Base-by-base conservation (phyloP, 2,888 invertebrate genomes). In the Drosophila diplacantha region DNA sequence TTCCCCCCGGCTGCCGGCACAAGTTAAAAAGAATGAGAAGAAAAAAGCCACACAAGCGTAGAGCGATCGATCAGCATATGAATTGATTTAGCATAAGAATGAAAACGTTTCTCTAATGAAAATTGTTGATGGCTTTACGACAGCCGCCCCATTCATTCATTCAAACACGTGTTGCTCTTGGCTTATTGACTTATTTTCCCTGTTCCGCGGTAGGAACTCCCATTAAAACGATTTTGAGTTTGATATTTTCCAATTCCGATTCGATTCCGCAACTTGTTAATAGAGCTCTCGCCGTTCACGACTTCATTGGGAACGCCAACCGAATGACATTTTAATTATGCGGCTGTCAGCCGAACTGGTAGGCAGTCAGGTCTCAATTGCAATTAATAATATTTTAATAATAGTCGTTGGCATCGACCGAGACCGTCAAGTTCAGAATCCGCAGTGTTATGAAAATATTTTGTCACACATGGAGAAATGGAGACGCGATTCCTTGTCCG, bases 321-420 rank as follows among this genome's bases (percentile, higher is more conserved):
- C 41, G 71, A 69, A 76, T 81, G 81, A 81, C 81, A 81, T 83
- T 78, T 81, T 83, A 81, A 83, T 81, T 81, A 83, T 82, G 83
- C 72, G 79, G 60, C 81, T 81, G 81, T 81, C 83, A 81, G 18
- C 58, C 41, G 11, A 64, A 38, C 55, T 24, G 66, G 37, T 46
- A 31, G 44, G 44, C 52, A 59, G 52, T 44, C 65, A 65, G 66
- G 61, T 67, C 67, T 78, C 79, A 74, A 71, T 81, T 79, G 79
- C 69, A 79, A 79, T 79, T 81, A 81, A 81, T 81, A 79, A 81
- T 81, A 66, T 72, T 79, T 70, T 79, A 79, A 79, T 81, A 78
- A 72, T 74, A 79, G 72, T 72, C 64, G 77, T 58, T 72, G 77
- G 73, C 77, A 78, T 66, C 73, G 66, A 37, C 49, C 24, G 41